These are phyloP conservation scores for Strongylocentrotus purpuratus DNA, from an alignment of 35 echinoderm and acorn worm species.

Conservation along the genomic window DNA sequence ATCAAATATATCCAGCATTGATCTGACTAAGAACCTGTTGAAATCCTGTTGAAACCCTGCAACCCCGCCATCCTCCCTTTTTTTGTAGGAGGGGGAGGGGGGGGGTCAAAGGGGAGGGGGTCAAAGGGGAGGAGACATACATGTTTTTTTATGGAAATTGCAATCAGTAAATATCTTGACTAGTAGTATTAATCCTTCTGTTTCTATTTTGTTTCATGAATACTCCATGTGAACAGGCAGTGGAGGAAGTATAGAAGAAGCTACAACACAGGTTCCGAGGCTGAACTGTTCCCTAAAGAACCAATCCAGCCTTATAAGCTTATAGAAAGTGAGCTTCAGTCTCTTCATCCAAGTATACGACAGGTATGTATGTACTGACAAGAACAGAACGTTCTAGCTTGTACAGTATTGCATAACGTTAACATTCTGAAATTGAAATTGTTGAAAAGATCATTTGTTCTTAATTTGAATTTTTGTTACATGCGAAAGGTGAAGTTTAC, in stretches of 20 bases:
- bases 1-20: too few species aligned
- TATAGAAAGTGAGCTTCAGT: constrained; percentile 22
- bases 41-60: too few species aligned
- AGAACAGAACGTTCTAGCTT: not conserved
- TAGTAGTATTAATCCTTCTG: not conserved
- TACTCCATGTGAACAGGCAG: not conserved
- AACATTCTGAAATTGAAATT: not conserved
- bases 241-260: not conserved
- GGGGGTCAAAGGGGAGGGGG: not conserved
- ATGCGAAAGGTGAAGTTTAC: too few species aligned
- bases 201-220: not conserved
- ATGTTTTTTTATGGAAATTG: not conserved
- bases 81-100: too few species aligned
- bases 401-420: not conserved
- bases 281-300: not conserved
- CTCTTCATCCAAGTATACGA: constrained; percentile 43
- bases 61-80: too few species aligned
- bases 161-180: not conserved
- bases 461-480: too few species aligned
- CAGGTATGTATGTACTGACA: not conserved
- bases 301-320: constrained; percentile 23
- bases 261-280: not conserved
- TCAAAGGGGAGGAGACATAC: not conserved
- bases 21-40: too few species aligned
- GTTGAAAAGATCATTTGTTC: not conserved